Base-by-base conservation (phyloP, 2,888 invertebrate species). In the Hydraecia micacea region DNA sequence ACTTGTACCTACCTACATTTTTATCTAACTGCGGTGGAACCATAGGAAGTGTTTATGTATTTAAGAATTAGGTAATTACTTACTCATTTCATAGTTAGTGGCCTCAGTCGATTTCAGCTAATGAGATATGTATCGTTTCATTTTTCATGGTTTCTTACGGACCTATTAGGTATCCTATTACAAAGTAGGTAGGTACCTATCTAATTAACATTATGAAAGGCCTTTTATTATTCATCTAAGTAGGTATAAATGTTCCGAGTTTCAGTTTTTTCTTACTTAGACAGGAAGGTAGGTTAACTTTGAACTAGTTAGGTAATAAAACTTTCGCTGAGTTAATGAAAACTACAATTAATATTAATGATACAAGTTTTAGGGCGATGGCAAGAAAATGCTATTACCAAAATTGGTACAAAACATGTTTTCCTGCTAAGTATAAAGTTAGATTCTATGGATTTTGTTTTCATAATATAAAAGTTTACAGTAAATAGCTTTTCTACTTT, bases 381-480 rank as follows among this genome's bases (percentile, higher is more conserved):
- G 28, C 67, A 42, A 58, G 68, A 86, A 73, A 75, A 58, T 39
- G 55, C 52, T 65, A 42, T 55, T 75, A 81, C 9, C 25, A 69
- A 81, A 75, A 75, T 60, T 81, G 66, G 46, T 46, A 81, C 75
- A 82, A 85, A 76, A 86, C 69, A 75, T 75, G 72, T 81, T 86
- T 83, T 70, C 55, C 39, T 62, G 11, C 55, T 49, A 55, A 83
- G 63, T 85, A 63, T 72, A 74, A 81, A 83, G 72, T 86, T 82
- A 39, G 62, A 46, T 75, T 72, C 49, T 68, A 60, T 86, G 72
- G 72, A 81, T 69, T 82, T 86, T 66, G 73, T 72, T 75, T 52
- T 8, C 62, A 52, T 71, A 71, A 63, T 80, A 68, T 52, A 52
- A 81, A 82, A 85, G 75, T 71, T 81, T 74, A 32, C 25, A 81